A percentile compares a stretch with the other conserved stretches of the same genome.
Evolutionary conservation across 1,140 invertebrate species (phyloP).

Genomic region (Nebria ingens): DNA sequence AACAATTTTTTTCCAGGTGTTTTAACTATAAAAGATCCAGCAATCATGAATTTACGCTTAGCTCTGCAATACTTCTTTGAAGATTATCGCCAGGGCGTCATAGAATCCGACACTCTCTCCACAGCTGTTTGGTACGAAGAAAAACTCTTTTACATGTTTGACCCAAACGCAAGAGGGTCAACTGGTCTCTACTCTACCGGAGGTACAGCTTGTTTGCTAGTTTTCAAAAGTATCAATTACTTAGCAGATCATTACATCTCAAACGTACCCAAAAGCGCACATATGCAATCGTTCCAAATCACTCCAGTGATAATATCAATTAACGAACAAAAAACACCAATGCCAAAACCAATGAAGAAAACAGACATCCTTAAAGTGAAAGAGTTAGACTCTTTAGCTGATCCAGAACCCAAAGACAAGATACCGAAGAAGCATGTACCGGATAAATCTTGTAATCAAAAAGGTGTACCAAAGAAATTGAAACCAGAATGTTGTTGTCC

Average conservation of each 20-base stretch:
- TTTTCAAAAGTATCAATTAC: not conserved
- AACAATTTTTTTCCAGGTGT: not conserved
- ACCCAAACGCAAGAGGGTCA: slow-evolving; percentile 40
- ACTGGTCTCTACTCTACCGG: slow-evolving; percentile 30
- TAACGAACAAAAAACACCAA: not conserved
- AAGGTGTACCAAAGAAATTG: not conserved
- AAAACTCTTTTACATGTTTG: slow-evolving; percentile 37
- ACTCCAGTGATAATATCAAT: not conserved
- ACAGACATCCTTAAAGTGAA: not conserved
- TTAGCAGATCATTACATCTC: not conserved
- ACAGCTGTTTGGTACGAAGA: slow-evolving; percentile 38
- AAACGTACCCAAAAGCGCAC: not conserved
- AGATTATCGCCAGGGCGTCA: slow-evolving; percentile 36
- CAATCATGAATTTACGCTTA: slow-evolving; percentile 28
- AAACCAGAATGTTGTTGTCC: not conserved
- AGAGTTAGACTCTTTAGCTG: not conserved
- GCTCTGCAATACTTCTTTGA: slow-evolving; percentile 39
- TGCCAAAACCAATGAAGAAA: not conserved
- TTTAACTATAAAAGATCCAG: slow-evolving; percentile 31
- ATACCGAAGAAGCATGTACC: not conserved
- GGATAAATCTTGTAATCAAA: not conserved
- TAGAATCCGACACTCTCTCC: slow-evolving; percentile 35
- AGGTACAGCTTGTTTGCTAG: not conserved
- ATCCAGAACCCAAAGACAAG: not conserved
- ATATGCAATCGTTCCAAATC: not conserved